These are phyloP conservation scores for Neostethus bicornis DNA, from an alignment of 2,797 vertebrate species.

Conservation along the genomic window DNA sequence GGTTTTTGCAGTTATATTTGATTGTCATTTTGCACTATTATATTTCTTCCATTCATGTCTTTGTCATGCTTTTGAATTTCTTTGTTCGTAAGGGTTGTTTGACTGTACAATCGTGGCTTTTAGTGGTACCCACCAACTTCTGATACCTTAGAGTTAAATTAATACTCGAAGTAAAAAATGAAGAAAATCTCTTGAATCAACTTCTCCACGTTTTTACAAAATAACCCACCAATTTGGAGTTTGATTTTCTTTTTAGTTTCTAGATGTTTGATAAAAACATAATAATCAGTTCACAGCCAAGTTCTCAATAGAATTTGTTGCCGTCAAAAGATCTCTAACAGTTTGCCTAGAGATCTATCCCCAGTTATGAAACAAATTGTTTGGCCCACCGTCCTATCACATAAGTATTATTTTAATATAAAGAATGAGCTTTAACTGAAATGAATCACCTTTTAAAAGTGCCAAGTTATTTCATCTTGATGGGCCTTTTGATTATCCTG, in stretches of 20 bases:
- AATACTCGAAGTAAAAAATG: too few species aligned
- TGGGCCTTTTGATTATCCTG: too few species aligned
- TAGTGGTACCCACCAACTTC: conserved; percentile 39
- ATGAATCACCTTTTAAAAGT: conserved; percentile 81
- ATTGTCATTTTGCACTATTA: conserved; percentile 44
- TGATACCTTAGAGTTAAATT: conserved; percentile 42
- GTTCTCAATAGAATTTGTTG: too few species aligned
- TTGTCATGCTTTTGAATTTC: conserved; percentile 7
- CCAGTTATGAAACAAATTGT: conserved; percentile 24
- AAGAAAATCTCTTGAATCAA: too few species aligned
- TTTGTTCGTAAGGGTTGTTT: conserved; percentile 27
- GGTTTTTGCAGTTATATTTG: conserved; percentile 24
- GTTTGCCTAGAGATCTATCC: too few species aligned
- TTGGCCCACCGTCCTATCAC: conserved; percentile 33
- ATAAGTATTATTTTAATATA: conserved; percentile 74
- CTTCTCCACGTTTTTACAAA: too few species aligned
- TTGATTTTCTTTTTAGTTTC: too few species aligned
- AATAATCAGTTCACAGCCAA: conserved; percentile 76
- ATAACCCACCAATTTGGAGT: too few species aligned
- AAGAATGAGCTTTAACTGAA: conserved; percentile 80
- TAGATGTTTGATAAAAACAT: background rate
- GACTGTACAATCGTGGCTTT: conserved; percentile 29
- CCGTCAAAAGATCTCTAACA: too few species aligned
- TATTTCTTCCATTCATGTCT: conserved; percentile 30
- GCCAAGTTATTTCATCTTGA: too few species aligned